Evolutionary conservation across 2,113 vertebrate genomes (phyloP), one percentile per base, ranked within the genome.

Genomic region (Myxocyprinus asiaticus): DNA sequence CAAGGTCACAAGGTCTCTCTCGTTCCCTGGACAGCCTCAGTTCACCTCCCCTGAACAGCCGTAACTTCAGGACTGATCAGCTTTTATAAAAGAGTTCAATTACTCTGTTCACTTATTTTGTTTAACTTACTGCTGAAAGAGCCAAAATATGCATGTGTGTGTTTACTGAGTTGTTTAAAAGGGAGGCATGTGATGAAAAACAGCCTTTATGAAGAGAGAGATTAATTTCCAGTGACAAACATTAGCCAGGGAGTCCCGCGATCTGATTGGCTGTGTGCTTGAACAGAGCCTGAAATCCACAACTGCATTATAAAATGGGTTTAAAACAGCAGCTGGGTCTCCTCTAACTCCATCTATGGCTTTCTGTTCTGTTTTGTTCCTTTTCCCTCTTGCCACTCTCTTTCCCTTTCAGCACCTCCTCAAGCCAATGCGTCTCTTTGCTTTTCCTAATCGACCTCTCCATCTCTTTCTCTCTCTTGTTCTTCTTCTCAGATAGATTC

Each of bases 401-500:
- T 82, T 83, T 85, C 83, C 87, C 85, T 84, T 80, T 88, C 86
- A 85, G 84, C 86, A 72, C 84, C 87, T 85, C 88, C 87, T 79
- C 83, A 78, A 85, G 42, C 51, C 77, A 86, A 81, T 86, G 59
- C 62, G 50, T 56, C 81, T 73, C 83, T 83, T 82, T 10, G 9
- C 79, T 62, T 22, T 89, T 33, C 22, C 22, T 3, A 33, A 76
- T 64, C 56, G 45, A 81, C 83, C 82, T 77, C 87, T 79, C 83
- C 80, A 45, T 45, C 82, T 85, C 44, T 43, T 8, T 7, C 22
- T 42, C 70, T 80, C 73, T 81, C 86, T 62, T 4, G 61, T 73
- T 81, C 82, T 76, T 81, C 82, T 76, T 63, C 82, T 85, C 79
- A 81, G 42, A 45, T 84, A 88, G 86, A 86, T 87, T 88, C 87